Base-by-base conservation (phyloP, 2,888 invertebrate genomes). In the Sinelater perroti region DNA sequence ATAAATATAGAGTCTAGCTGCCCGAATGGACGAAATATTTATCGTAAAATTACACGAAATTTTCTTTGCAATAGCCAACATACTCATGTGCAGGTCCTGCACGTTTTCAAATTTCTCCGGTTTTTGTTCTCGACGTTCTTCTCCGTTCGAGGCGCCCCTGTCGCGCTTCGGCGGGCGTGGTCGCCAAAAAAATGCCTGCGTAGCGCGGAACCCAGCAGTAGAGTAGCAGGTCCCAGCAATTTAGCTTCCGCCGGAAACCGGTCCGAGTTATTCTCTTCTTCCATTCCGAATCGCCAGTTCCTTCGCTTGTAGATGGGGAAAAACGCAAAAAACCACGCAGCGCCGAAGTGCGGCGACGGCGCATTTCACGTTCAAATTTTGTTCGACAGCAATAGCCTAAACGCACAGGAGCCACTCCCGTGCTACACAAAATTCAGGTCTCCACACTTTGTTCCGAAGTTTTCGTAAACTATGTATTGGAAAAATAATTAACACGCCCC, bases 41-140 rank as follows among this genome's bases (percentile, higher is more conserved):
- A 78, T 78, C 75, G 79, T 78, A 78, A 78, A 78, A 76, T 78
- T 77, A 76, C 78, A 71, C 67, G 60, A 70, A 75, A 69, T 75
- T 78, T 76, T 70, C n/a, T 76, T 79, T 79, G 77, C 79, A 79
- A 79, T 79, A 79, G 79, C 77, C 76, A 77, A 78, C 69, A 71
- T 55, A 33, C 20, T 51, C 52, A 56, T 36, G 52, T 47, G 60
- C 52, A 45, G 11, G 11, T 30, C 24, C 21, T 36, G 44, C 54
- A 51, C 55, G 36, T 21, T 49, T 56, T 56, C 28, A 47, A 51
- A 11, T 20, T 59, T 26, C 42, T 42, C 62, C 55, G 58, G 62
- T 56, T 61, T 65, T 63, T 47, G 54, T 65, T 58, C 31, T 46
- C 44, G 55, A 59, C 16, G 17, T 61, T 61, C 20, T 53, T 21